phyloP scores from a whole-genome alignment of 2,888 invertebrate species.

The Aleiodes alternator region DNA sequence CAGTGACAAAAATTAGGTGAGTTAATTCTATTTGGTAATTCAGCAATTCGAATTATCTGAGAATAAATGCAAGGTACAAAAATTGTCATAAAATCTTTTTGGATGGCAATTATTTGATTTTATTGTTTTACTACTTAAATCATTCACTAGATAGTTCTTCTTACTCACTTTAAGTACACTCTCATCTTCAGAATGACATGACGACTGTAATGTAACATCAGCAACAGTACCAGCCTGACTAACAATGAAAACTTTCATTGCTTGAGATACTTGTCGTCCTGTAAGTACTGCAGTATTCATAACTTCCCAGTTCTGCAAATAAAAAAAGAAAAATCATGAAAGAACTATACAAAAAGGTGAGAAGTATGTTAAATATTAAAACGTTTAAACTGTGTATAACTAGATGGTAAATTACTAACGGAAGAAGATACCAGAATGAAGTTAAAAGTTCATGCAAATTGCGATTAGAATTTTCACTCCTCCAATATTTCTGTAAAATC shows the following conservation, averaged over 20 bases:
- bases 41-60: too few species aligned
- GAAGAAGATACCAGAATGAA: constrained; percentile 39
- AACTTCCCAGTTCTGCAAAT: constrained; percentile 92
- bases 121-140: too few species aligned
- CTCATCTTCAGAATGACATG: constrained; percentile 96
- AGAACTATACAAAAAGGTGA: background rate
- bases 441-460: constrained; percentile 36
- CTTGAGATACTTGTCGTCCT: constrained; percentile 94
- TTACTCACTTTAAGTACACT: constrained; percentile 92
- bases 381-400: constrained; percentile 32
- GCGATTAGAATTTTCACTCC: constrained; percentile 34
- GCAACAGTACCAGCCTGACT: constrained; percentile 95
- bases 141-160: background rate
- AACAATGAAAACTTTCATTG: constrained; percentile 96
- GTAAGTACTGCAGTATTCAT: constrained; percentile 97
- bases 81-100: background rate
- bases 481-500: constrained; percentile 36
- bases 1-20: too few species aligned
- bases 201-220: constrained; percentile 95
- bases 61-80: too few species aligned
- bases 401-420: constrained; percentile 27
- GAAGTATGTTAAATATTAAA: constrained; percentile 23
- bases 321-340: constrained; percentile 26
- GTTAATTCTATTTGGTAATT: too few species aligned
- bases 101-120: background rate